Evolutionary conservation across 2,888 invertebrate genomes (phyloP).

Genomic region (Mystacides longicornis): DNA sequence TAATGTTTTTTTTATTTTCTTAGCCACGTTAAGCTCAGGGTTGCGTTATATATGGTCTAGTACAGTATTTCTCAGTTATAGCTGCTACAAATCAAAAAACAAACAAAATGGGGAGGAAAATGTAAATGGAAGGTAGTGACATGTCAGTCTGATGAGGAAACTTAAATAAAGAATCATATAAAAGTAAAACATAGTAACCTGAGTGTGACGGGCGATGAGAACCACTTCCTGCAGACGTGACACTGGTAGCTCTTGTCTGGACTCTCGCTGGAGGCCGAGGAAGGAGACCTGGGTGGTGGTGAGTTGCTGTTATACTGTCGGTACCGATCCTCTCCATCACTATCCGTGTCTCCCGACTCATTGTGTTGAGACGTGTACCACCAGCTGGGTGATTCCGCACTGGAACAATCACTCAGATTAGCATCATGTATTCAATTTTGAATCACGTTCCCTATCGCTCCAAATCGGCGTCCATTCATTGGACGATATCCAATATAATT

Average conservation of each 20-base stretch:
- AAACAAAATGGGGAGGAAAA: too few species aligned
- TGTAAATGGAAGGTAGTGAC: too few species aligned
- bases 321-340: constrained; percentile 35
- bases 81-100: too few species aligned
- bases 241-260: constrained; percentile 47
- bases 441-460: too few species aligned
- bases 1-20: too few species aligned
- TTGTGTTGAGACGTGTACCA: neutral
- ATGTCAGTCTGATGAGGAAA: too few species aligned
- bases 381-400: neutral
- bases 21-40: too few species aligned
- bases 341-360: constrained; percentile 31
- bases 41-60: too few species aligned
- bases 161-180: neutral
- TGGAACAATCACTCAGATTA: neutral
- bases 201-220: constrained; percentile 42
- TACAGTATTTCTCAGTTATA: too few species aligned
- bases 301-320: neutral
- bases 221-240: constrained; percentile 46
- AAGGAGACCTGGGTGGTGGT: constrained; percentile 36
- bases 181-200: constrained; percentile 34
- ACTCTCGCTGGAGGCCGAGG: constrained; percentile 40
- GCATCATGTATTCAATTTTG: too few species aligned
- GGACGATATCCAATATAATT: too few species aligned
- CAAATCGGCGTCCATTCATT: too few species aligned